Percentiles rank a stretch among this genome's conserved stretches.
Evolutionary conservation across 92 coral and sea anemone genomes (phyloP).

Genomic region (Umimayanthus chanpuru): DNA sequence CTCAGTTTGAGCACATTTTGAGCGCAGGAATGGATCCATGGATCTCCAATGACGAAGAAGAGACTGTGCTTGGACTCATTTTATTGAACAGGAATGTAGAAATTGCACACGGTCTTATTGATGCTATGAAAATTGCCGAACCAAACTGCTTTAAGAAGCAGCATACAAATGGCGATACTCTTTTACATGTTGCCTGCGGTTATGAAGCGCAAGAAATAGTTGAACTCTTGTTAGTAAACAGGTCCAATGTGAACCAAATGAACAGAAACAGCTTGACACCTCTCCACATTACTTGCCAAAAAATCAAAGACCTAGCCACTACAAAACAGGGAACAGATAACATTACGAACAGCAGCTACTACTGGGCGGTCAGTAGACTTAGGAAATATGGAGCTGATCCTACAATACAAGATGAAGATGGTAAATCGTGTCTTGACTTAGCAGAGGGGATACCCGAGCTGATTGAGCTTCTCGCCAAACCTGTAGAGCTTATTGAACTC

Average conservation of each 20-base stretch:
- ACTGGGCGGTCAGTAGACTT: not conserved
- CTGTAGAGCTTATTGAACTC: not conserved
- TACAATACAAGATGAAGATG: not conserved
- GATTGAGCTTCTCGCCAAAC: not conserved
- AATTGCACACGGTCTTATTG: not conserved
- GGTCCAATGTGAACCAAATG: not conserved
- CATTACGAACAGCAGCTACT: not conserved
- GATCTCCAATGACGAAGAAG: not conserved
- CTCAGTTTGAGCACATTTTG: not conserved
- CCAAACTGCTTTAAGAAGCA: not conserved
- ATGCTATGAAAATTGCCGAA: not conserved
- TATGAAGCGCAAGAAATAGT: not conserved
- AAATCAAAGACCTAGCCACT: not conserved
- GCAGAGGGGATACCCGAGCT: constrained; percentile 20
- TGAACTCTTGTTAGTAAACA: not conserved
- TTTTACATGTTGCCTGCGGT: not conserved
- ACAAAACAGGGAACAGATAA: not conserved
- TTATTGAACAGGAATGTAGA: not conserved
- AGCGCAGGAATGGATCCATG: not conserved
- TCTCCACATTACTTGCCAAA: not conserved
- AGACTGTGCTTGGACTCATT: not conserved
- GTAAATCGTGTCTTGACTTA: constrained; percentile 14
- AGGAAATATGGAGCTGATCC: constrained; percentile 35
- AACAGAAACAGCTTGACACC: not conserved
- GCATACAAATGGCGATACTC: not conserved